These are phyloP conservation scores for Macrophya annulata DNA, from an alignment of 2,888 invertebrate species.

Conservation along the genomic window DNA sequence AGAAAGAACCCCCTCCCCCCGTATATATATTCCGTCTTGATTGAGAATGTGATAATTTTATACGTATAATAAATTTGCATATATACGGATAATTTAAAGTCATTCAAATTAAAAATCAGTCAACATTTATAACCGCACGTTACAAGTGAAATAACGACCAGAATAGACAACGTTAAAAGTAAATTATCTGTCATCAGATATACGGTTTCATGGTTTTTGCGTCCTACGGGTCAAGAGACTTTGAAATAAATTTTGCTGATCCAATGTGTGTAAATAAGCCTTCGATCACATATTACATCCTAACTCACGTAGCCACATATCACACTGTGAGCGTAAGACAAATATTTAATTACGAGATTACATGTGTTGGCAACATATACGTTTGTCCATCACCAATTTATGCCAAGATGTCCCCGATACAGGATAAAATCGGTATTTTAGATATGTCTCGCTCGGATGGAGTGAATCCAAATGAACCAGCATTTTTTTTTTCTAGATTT, in stretches of 20 bases:
- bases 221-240: constrained; percentile 43
- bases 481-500: not conserved
- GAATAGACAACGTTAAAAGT: constrained; percentile 19
- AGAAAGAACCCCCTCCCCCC: not conserved
- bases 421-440: not conserved
- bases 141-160: constrained; percentile 5
- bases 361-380: not conserved
- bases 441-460: not conserved
- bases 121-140: constrained; percentile 2
- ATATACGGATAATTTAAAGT: not conserved
- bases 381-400: constrained; percentile 38
- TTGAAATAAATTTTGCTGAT: not conserved
- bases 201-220: not conserved
- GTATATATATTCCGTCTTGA: not conserved
- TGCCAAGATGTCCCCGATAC: not conserved
- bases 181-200: not conserved
- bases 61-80: constrained; percentile 1
- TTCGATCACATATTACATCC: constrained; percentile 16
- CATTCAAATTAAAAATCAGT: constrained; percentile 14
- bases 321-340: constrained; percentile 10
- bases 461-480: not conserved
- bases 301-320: constrained; percentile 20
- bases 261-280: not conserved
- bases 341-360: constrained; percentile 34
- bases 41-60: not conserved